Evolutionary conservation across 2,888 invertebrate species (phyloP), one percentile per base, ranked within the genome.

Genomic region (Fragum whitleyi): DNA sequence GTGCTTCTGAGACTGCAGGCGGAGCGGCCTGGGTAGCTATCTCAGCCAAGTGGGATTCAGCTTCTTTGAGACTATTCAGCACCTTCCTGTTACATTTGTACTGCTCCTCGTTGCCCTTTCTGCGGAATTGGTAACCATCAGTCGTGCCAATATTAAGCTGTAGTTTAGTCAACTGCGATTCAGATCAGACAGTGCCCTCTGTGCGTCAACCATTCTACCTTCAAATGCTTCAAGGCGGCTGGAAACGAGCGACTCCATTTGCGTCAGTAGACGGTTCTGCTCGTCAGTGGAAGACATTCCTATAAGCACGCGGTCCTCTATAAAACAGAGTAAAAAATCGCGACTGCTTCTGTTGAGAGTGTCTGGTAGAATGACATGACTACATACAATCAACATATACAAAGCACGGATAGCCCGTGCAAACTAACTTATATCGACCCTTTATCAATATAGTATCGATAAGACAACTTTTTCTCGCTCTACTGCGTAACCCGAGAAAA

Each of bases 41-140:
- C 23, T 55, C 55, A 6, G 3, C 16, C 16, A 53, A 70, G 53
- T 29, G 32, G 9, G 23, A 29, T n/a, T 70, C 53, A 5, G 70
- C 70, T 21, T 57, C 55, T 21, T 32, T 28, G 11, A 70, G 14
- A 28, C 36, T 70, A n/a, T 29, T 29, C 11, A 55, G 57, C 23
- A 70, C 70, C 19, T 70, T 16, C 19, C 19, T 9, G 55, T 70
- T 70, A n/a, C 26, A 16, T 21, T 70, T 70, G 57, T 70, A 29
- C 36, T 70, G 70, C 29, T 57, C 70, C 36, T 70, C 70, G 36
- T 70, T 55, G 3, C 55, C 70, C 29, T 55, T 70, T 36, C 23
- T 70, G 11, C 36, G 23, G 36, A 55, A 70, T 32, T 51, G n/a
- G 26, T 55, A 70, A 21, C 2, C 19, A 21, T 68, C 70, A 3